Base-by-base conservation (phyloP, 1,140 invertebrate species). In the Antheraea mylitta region DNA sequence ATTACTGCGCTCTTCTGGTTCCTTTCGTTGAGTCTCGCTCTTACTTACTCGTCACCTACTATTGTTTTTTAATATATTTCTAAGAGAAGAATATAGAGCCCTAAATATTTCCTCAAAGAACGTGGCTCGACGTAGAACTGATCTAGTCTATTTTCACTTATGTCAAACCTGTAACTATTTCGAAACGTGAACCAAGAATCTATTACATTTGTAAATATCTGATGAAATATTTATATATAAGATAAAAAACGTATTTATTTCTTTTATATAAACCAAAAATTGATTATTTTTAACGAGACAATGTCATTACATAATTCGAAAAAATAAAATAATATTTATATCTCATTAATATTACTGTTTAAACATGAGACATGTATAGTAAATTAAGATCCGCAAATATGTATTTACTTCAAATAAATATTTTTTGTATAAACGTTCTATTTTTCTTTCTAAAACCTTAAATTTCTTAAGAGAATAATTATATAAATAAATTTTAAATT, bases 51-150 rank as follows among this genome's bases (percentile, higher is more conserved):
- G 13, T 53, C n/a, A 11, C 7, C 38, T 62, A 38, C 38, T 61
- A n/a, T 16, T 9, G 10, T 45, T 13, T 9, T 48, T 19, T 5
- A 9, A 53, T 53, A 53, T 53, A 11, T 65, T 9, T 48, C 9
- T 18, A 65, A 65, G 18, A 18, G 1, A 42, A 1, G n/a, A 18
- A 48, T 36, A 58, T 37, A 8, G 13, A 36, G 19, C 45, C 30
- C 70, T 10, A 48, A 64, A 64, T 22, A 61, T 70, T 65, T 13
- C 18, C 36, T 18, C 16, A 64, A 76, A 75, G 75, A 81, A 68
- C 78, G 73, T 78, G 78, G 74, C 82, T 87, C 80, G 80, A 80
- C 80, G 83, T 86, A 82, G 83, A 90, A 87, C 86, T 90, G 86
- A 86, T 90, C 88, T 90, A 90, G 88, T 90, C 87, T 87, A 59